Base-by-base conservation (phyloP, 2,113 vertebrate genomes). In the Haemorhous mexicanus region DNA sequence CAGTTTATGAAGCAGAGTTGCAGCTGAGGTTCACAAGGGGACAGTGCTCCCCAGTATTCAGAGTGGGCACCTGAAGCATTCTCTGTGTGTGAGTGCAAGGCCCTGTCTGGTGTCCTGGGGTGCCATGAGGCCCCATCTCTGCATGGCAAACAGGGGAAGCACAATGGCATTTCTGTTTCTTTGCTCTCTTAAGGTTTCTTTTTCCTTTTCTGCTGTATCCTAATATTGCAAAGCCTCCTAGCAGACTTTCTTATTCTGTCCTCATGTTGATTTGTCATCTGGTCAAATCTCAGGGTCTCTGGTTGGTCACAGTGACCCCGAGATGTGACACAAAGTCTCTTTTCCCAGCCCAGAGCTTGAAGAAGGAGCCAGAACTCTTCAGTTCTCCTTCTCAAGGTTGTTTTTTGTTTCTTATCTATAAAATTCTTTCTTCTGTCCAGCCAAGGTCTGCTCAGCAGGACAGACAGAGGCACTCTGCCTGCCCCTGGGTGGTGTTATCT, bases 41-140 rank as follows among this genome's bases (percentile, higher is more conserved):
- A 56, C 28, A 67, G 37, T 2, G 46, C 37, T 86, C 27, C 1
- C 49, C 63, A 2, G 28, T 0, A 1, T 9, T 37, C 6, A 3
- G 7, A 11, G 66, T 1, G 39, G 52, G 49, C 7, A 5, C 53
- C 1, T 0, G 0, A 4, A 2, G 3, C 2, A 0, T 28, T 50
- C 1, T 15, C 1, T 17, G 35, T 23, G 67, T 1, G 5, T 3
- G 4, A 16, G 41, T 4, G 55, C 33, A 4, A 39, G 9, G 44
- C 17, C 35, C 30, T 17, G 14, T 32, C 4, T 16, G 9, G 6
- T 24, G 35, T 46, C 47, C 61, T 1, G 16, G 12, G 85, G 30
- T 39, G 61, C 70, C 0, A 0, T 5, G 13, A 5, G 50, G 28
- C 59, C 67, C 35, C 18, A 1, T 26, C 43, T 67, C 85, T 63